These are phyloP conservation scores for Ceratoteleas bidentatus DNA, from an alignment of 1,140 invertebrate genomes.

Conservation along the genomic window DNA sequence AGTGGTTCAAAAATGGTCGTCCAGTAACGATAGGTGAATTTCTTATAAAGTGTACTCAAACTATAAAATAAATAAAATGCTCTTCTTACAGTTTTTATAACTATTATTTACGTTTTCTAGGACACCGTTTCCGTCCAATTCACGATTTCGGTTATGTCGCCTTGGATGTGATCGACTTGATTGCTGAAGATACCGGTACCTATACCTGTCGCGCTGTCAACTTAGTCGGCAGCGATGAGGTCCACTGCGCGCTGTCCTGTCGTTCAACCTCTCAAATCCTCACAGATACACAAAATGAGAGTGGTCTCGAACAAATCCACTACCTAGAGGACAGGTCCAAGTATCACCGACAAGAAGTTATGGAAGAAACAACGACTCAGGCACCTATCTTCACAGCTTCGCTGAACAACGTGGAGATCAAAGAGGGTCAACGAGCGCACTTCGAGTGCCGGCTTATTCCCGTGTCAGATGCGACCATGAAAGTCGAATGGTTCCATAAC, in stretches of 20 bases:
- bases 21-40: constrained; percentile 89
- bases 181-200: constrained; percentile 95
- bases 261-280: constrained; percentile 89
- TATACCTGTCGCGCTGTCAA: constrained; percentile 97
- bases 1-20: constrained; percentile 96
- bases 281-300: constrained; percentile 91
- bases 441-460: constrained; percentile 98
- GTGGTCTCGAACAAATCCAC: constrained; percentile 92
- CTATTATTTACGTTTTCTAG: constrained; percentile 73
- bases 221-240: constrained; percentile 92
- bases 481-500: constrained; percentile 99
- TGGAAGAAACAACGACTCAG: constrained; percentile 93
- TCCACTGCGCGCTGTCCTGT: constrained; percentile 87
- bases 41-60: constrained; percentile 20
- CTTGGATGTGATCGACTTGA: constrained; percentile 93
- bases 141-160: constrained; percentile 98
- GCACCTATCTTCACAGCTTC: constrained; percentile 95
- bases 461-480: constrained; percentile 97
- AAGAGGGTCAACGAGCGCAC: constrained; percentile 97
- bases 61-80: neutral
- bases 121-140: constrained; percentile 95
- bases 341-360: constrained; percentile 87
- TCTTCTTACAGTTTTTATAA: constrained; percentile 2
- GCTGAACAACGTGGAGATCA: constrained; percentile 93
- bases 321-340: constrained; percentile 91